Evolutionary conservation across 1,140 invertebrate species (phyloP).

Genomic region (Riptortus pedestris): DNA sequence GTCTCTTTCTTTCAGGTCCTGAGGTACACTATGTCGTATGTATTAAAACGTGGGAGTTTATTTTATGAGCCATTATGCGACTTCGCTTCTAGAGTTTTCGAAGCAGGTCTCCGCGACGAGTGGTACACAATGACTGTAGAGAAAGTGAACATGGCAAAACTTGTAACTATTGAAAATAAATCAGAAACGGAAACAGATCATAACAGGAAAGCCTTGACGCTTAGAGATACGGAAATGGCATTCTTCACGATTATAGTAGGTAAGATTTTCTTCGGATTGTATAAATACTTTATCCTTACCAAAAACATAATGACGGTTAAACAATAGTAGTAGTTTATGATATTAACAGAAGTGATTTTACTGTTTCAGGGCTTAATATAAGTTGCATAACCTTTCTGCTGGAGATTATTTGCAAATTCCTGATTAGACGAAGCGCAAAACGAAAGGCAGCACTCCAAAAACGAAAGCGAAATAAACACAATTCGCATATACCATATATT

Average conservation of each 20-base stretch:
- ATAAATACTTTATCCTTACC: too few species aligned
- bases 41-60: not conserved
- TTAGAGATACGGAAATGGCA: not conserved
- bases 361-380: not conserved
- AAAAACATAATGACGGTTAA: too few species aligned
- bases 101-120: not conserved
- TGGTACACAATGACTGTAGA: not conserved
- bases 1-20: not conserved
- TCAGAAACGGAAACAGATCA: not conserved
- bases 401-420: not conserved
- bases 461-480: too few species aligned
- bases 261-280: too few species aligned
- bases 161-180: too few species aligned
- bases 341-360: too few species aligned
- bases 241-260: slow-evolving; percentile 1
- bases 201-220: not conserved
- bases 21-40: not conserved
- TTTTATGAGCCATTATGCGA: not conserved
- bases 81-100: not conserved
- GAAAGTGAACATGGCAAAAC: not conserved
- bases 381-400: not conserved
- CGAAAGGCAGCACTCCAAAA: too few species aligned
- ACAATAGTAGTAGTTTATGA: too few species aligned
- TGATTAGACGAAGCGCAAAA: too few species aligned
- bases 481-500: too few species aligned